Base-by-base conservation (phyloP, 1,140 invertebrate genomes). In the Ceratosolen solmsi region DNA sequence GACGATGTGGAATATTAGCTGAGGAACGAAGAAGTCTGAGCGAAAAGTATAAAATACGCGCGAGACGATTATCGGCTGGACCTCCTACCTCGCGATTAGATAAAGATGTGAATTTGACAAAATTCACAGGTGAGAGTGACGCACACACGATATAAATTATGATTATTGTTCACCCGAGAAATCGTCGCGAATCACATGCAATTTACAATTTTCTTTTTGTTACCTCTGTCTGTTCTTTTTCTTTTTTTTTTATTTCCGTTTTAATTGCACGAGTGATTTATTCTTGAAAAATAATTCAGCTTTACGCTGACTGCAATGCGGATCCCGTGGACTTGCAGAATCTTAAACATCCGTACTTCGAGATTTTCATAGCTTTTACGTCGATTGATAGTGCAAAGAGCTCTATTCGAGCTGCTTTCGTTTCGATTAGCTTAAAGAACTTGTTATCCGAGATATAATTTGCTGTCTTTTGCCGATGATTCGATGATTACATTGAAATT, bases 21-120 rank as follows among this genome's bases (percentile, higher is more conserved):
- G 22, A 13, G 25, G 30, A 36, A 33, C 60, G n/a, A 63, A 27
- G 30, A 63, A 63, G 15, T 63, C 58, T 33, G 27, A 63, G 1
- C 15, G 20, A 13, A 63, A 63, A 63, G 27, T 60, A 60, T 60
- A 4, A 2, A 60, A 30, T 8, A 11, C 13, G 58, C 15, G 25
- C 8, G 25, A 30, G 30, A 25, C 27, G 7, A 60, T 30, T 60
- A 30, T 60, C 25, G 27, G 8, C 4, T 2, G 30, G 58, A 60
- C 58, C 58, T 60, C 58, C 58, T 60, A 25, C 58, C 22, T 60
- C 27, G 58, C 22, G 58, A 60, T 60, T 60, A 60, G 27, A 60
- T 60, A 60, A 60, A 60, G 13, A 60, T 30, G 30, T n/a, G n/a
- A 13, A n/a, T 60, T 30, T 60, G 27, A 2, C 30, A n/a, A 11